phyloP scores from a whole-genome alignment of 2,797 vertebrate species.

The Saxicola maurus region DNA sequence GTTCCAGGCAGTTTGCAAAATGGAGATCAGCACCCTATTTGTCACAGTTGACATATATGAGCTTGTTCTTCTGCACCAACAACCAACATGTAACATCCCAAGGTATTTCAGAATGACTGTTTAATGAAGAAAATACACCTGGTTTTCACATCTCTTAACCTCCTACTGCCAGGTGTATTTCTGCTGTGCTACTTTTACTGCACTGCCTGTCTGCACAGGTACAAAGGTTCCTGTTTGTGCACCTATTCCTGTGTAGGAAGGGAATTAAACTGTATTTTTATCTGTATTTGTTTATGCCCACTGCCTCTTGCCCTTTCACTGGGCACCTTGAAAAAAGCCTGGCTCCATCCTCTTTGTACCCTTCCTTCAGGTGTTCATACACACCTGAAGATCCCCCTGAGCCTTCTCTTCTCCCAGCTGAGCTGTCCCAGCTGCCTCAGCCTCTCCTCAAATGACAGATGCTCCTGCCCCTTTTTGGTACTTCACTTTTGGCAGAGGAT shows the following conservation, averaged over 20 bases:
- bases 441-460: neutral
- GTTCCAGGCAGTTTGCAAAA: constrained; percentile 60
- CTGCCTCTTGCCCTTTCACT: neutral
- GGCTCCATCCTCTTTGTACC: neutral
- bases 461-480: neutral
- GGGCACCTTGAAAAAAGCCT: neutral
- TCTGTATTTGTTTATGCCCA: neutral
- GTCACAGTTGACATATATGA: constrained; percentile 54
- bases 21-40: constrained; percentile 61
- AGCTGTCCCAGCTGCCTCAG: neutral
- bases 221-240: neutral
- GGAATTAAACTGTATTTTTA: neutral
- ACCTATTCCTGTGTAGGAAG: neutral
- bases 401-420: neutral
- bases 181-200: neutral
- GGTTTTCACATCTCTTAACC: neutral
- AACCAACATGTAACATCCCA: constrained; percentile 47
- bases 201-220: neutral
- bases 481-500: neutral
- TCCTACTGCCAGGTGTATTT: neutral
- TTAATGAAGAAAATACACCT: neutral
- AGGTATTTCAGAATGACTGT: neutral
- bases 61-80: constrained; percentile 53
- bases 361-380: neutral
- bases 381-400: neutral